Evolutionary conservation across 2,888 invertebrate species (phyloP), one percentile per base, ranked within the genome.

Genomic region (Campoplex capitator): DNA sequence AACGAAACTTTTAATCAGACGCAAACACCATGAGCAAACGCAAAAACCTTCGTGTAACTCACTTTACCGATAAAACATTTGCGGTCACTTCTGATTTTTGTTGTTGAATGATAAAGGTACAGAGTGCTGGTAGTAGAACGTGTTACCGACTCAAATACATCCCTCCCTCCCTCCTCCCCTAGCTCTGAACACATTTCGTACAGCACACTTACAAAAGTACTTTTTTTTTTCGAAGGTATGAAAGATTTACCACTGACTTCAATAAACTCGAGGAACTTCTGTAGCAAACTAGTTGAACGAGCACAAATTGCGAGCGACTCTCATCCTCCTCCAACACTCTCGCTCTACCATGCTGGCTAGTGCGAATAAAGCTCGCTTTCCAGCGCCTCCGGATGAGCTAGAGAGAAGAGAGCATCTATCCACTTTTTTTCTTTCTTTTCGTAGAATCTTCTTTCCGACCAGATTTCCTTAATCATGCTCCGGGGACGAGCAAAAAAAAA

Each of bases 11-110:
- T 91, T 91, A 93, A 93, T 92, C 91, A 91, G 91, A 90, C 88
- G 90, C 91, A 92, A 93, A 93, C 92, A 92, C 90, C 88, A 88
- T 89, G 86, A 85, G 89, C 89, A 91, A 92, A 92, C 91, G 91
- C 87, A 87, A 86, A 67, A 71, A 76, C 54, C 23, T 32, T 38
- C 35, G 73, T 56, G 83, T 91, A 90, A 91, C 91, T 91, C 89
- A 85, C 88, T 90, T 90, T 90, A 87, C 85, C 90, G 91, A 92
- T 91, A 91, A 92, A 91, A 90, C 89, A 89, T 90, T 89, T 86
- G 89, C 80, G 58, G 86, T 62, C 56, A 67, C 78, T 75, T 56
- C 71, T 77, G 75, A 81, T 82, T 80, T 83, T 38, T 58, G 75
- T 65, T 68, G 82, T 56, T 75, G 45, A 9, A 78, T 70, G 79